Conservation (phyloP, 35 echinoderm and acorn worm species). For the Apostichopus californicus region DNA sequence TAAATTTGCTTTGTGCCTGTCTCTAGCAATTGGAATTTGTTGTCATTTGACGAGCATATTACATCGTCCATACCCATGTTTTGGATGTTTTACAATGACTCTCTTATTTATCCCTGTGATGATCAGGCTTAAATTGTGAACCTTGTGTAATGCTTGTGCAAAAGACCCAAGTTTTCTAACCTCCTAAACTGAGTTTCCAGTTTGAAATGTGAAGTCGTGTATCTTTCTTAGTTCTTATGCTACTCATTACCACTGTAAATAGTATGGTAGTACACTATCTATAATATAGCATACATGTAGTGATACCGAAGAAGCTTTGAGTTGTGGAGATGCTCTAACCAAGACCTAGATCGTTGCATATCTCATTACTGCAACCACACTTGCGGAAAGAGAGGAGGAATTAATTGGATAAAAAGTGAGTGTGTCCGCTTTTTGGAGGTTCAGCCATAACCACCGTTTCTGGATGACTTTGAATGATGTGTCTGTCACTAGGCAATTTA, state of each 20-base stretch:
- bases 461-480: background rate
- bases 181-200: too few relatives aligned
- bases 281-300: background rate
- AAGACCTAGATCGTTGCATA: slow-evolving; percentile 33
- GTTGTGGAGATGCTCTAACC: background rate
- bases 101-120: too few relatives aligned
- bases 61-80: too few relatives aligned
- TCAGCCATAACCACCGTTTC: background rate
- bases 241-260: background rate
- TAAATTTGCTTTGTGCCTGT: too few relatives aligned
- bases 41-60: too few relatives aligned
- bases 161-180: too few relatives aligned
- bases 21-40: too few relatives aligned
- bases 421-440: background rate
- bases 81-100: too few relatives aligned
- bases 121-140: too few relatives aligned
- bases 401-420: slow-evolving; percentile 46
- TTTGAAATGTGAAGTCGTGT: background rate
- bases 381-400: slow-evolving; percentile 13
- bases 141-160: too few relatives aligned
- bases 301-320: too few relatives aligned
- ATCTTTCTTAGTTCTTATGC: background rate
- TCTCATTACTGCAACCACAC: slow-evolving; percentile 18
- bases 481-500: slow-evolving; percentile 39
- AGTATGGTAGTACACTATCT: background rate